Base-by-base conservation (phyloP, 2,113 vertebrate species). In the Nematolebias whitei region DNA sequence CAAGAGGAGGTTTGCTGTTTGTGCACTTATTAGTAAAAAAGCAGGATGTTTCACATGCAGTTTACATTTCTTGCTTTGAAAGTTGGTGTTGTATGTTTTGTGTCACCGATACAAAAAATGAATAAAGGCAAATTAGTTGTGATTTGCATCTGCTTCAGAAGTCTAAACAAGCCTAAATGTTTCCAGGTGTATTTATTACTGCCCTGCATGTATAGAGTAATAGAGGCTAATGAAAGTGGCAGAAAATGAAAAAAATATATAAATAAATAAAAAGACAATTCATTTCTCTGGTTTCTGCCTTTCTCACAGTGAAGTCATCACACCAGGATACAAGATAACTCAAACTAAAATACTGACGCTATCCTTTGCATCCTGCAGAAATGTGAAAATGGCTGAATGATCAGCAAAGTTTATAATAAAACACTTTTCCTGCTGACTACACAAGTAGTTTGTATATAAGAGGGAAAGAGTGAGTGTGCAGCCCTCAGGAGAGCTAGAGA, bases 1-100 rank as follows among this genome's bases (percentile, higher is more conserved):
- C 60, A 23, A 43, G 73, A 71, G 78, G 74, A 50, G 68, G 52
- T 60, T 35, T 68, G 47, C 11, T 54, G 63, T 63, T 81, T 44
- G 29, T 2, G n/a, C 41, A 69, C 68, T 65, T 43, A 40, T 64
- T 47, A 62, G 66, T 61, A 78, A 63, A 77, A 51, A 12, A 60
- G 20, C 59, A 29, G 51, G 60, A 74, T 64, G 71, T 69, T 79
- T 49, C n/a, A 48, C 19, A n/a, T n/a, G n/a, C n/a, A 29, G 79
- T 52, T 63, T 63, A 43, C 29, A 71, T 19, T 43, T 20, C 10
- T 23, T 19, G 38, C 32, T 22, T 39, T 47, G 15, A 47, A 45
- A 20, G 44, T 47, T 47, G 7, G n/a, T n/a, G n/a, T n/a, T n/a
- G n/a, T n/a, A n/a, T 39, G 19, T 47, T 20, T 47, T 47, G n/a